phyloP scores from a whole-genome alignment of 2,888 invertebrate genomes.

The Boloria euphrosyne region DNA sequence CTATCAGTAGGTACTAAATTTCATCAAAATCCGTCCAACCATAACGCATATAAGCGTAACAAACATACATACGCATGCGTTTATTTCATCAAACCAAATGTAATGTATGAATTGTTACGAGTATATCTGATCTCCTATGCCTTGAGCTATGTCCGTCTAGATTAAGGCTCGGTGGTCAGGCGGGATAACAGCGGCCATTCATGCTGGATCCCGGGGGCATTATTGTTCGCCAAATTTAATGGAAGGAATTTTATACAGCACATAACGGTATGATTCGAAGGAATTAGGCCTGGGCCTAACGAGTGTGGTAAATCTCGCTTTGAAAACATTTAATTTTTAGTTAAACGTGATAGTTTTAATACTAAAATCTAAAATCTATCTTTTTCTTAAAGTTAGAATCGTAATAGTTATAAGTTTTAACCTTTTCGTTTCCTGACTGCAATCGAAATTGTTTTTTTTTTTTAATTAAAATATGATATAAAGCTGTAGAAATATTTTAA shows the following conservation, averaged over 20 bases:
- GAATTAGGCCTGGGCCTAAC: conserved; percentile 29
- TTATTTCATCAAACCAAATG: not conserved
- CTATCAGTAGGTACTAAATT: too few species aligned
- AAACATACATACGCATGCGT: not conserved
- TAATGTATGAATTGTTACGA: not conserved
- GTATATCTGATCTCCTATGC: conserved; percentile 31
- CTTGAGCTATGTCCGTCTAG: conserved; percentile 44
- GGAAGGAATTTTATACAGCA: conserved; percentile 55
- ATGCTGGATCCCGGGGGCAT: conserved; percentile 51
- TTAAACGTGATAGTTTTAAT: too few species aligned
- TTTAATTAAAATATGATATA: too few species aligned
- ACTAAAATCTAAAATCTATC: too few species aligned
- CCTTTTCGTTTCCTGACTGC: too few species aligned
- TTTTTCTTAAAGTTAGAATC: too few species aligned
- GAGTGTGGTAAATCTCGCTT: conserved; percentile 10
- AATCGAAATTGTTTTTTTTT: too few species aligned
- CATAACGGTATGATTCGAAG: conserved; percentile 44
- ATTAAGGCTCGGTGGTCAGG: conserved; percentile 59
- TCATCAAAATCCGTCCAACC: too few species aligned
- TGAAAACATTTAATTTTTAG: conserved; percentile 12
- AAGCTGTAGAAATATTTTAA: too few species aligned
- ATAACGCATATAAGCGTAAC: too few species aligned
- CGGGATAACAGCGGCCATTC: conserved; percentile 56
- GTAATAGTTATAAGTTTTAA: too few species aligned
- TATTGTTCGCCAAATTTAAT: conserved; percentile 66